A percentile compares a stretch with the other conserved stretches of the same genome.
These are phyloP conservation scores for Pipistrellus pipistrellus DNA, from an alignment of 2,797 vertebrate species.

Conservation along the genomic window DNA sequence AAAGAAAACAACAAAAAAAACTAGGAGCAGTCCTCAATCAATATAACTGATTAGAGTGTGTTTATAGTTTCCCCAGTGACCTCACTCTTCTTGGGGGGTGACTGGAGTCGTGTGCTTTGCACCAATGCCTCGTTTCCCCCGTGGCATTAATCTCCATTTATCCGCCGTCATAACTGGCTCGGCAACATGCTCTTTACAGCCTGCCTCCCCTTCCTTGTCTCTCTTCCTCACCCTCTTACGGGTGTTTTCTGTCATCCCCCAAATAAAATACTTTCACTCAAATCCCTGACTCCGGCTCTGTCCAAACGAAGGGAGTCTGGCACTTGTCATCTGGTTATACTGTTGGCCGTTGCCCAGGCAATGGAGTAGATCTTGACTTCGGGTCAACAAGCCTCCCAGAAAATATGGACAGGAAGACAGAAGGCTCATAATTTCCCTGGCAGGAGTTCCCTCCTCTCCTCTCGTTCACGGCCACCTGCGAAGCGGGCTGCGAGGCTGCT, in stretches of 20 bases:
- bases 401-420: not conserved
- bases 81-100: not conserved
- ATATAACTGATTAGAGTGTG: not conserved
- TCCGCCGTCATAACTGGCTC: not conserved
- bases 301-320: not conserved
- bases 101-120: not conserved
- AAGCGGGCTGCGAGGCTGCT: not conserved
- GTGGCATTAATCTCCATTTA: not conserved
- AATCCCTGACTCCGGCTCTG: conserved; percentile 30
- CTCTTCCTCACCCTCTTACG: not conserved
- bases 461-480: not conserved
- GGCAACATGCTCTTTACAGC: not conserved
- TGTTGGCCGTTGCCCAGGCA: not conserved
- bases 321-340: not conserved
- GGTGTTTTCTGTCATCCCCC: conserved; percentile 30
- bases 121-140: not conserved
- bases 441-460: not conserved
- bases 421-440: not conserved
- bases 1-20: too few relatives aligned
- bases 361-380: not conserved
- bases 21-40: not conserved
- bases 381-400: not conserved
- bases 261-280: conserved; percentile 60
- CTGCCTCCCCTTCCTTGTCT: not conserved
- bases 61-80: not conserved